phyloP scores from a whole-genome alignment of 2,797 vertebrate genomes.

The Pogoniulus pusillus region DNA sequence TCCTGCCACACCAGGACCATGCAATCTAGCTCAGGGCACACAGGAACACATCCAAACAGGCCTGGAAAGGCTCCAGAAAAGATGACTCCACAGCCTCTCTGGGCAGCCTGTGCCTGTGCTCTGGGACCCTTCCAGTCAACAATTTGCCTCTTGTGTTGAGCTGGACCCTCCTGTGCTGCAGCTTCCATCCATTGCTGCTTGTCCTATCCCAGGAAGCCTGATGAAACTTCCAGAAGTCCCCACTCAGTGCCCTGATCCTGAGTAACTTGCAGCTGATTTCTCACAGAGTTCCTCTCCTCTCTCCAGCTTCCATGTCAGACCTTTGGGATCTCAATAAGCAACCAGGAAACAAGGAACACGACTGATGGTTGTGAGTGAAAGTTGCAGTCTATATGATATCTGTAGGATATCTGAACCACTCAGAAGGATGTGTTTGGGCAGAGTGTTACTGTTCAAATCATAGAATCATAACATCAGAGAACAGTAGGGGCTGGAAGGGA shows the following conservation, averaged over 20 bases:
- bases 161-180: no score
- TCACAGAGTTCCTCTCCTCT: not conserved
- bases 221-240: not conserved
- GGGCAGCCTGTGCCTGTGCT: no score
- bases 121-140: no score
- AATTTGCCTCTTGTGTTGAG: no score
- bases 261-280: not conserved
- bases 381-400: not conserved
- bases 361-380: not conserved
- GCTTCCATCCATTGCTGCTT: no score
- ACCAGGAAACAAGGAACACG: not conserved
- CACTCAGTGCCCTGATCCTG: not conserved
- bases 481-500: no score
- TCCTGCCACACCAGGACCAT: no score
- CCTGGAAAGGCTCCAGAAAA: no score
- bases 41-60: no score
- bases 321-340: not conserved
- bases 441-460: not conserved
- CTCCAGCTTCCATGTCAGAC: not conserved
- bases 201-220: no score
- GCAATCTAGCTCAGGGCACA: no score
- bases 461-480: not conserved
- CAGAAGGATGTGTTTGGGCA: not conserved
- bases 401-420: not conserved
- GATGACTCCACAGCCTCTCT: no score